Conservation (phyloP, 2,113 vertebrate genomes). For the Syrmaticus mikado region DNA sequence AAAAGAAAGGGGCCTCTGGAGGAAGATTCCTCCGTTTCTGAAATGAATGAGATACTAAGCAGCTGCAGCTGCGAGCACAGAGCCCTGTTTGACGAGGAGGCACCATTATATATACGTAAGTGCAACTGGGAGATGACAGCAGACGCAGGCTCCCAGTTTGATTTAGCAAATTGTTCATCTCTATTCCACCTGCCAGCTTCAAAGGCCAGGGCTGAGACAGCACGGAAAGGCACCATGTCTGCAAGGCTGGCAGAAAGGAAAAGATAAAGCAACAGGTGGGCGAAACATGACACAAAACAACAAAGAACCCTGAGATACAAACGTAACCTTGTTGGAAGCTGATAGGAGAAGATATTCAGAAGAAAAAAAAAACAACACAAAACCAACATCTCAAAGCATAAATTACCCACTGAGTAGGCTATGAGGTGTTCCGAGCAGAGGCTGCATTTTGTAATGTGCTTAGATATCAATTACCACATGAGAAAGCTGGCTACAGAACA, state of each 20-base stretch:
- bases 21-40: neutral
- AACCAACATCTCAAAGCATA: neutral
- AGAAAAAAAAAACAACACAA: neutral
- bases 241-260: neutral
- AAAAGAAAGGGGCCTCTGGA: neutral
- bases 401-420: neutral
- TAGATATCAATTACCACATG: neutral
- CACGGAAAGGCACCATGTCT: neutral
- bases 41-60: neutral
- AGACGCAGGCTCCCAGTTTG: neutral
- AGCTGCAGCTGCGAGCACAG: neutral
- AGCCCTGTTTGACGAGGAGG: neutral
- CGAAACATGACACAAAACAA: neutral
- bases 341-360: fast-evolving
- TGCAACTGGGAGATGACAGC: neutral
- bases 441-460: neutral
- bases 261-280: neutral
- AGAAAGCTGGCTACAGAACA: neutral
- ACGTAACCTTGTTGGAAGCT: neutral
- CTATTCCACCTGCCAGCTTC: conserved; percentile 13
- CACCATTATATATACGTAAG: neutral
- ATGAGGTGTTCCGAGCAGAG: neutral
- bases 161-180: conserved; percentile 13
- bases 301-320: fast-evolving
- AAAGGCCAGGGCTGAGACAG: conserved; percentile 25